These are phyloP conservation scores for Gonocerus acuteangulatus DNA, from an alignment of 2,888 invertebrate species.

Conservation along the genomic window DNA sequence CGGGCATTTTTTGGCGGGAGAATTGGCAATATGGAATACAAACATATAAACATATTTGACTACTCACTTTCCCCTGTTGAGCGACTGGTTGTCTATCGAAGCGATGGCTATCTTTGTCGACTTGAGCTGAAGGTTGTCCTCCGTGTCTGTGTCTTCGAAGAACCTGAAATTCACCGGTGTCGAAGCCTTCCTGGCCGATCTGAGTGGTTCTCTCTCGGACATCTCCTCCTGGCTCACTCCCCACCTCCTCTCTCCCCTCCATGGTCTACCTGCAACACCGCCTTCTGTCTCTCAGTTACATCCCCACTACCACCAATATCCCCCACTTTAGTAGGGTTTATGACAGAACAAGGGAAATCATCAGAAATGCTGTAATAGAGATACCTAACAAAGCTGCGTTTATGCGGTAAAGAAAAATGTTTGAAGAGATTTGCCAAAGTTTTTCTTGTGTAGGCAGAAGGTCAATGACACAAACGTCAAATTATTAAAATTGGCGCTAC, in stretches of 20 bases:
- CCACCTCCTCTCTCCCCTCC: slow-evolving; percentile 21
- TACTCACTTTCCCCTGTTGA: slow-evolving; percentile 28
- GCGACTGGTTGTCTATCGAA: neutral
- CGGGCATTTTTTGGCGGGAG: neutral
- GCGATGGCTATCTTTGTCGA: slow-evolving; percentile 10
- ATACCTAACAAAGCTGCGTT: no score
- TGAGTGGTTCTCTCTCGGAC: slow-evolving; percentile 11
- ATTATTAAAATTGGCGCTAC: no score
- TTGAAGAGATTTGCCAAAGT: no score
- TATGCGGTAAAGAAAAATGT: no score
- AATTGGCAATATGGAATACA: neutral
- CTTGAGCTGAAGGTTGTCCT: neutral
- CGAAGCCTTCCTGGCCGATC: slow-evolving; percentile 27
- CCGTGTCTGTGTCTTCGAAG: slow-evolving; percentile 32
- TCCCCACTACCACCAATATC: no score
- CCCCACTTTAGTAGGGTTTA: no score
- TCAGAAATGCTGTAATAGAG: no score
- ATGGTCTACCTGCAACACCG: slow-evolving; percentile 4
- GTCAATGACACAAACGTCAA: no score
- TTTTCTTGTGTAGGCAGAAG: no score
- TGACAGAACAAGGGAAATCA: no score
- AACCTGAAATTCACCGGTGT: slow-evolving; percentile 32
- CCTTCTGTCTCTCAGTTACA: neutral
- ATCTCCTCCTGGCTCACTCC: slow-evolving; percentile 13
- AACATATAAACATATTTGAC: neutral